Evolutionary conservation across 2,797 vertebrate genomes (phyloP).

Genomic region (Myotis daubentonii): DNA sequence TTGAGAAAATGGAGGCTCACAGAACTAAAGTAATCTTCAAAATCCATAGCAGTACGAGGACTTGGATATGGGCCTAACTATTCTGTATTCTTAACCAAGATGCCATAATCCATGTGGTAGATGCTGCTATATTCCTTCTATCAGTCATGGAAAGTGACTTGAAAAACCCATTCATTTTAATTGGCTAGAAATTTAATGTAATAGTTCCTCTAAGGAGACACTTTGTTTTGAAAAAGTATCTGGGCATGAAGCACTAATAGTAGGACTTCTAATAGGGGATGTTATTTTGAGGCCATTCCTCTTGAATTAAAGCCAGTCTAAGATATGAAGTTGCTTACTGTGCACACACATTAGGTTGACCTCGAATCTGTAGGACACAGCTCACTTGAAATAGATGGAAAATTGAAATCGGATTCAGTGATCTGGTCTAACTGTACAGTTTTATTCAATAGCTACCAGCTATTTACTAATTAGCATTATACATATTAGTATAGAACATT

Average conservation of each 20-base stretch:
- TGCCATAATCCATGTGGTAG: background rate
- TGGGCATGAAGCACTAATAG: background rate
- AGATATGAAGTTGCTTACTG: slow-evolving; percentile 14
- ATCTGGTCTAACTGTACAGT: background rate
- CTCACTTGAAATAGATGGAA: slow-evolving; percentile 24
- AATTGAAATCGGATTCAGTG: background rate
- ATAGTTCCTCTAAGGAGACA: background rate
- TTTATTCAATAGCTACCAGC: background rate
- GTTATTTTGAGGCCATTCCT: background rate
- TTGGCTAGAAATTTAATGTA: background rate
- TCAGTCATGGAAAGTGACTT: background rate
- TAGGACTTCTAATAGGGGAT: background rate
- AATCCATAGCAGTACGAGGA: background rate
- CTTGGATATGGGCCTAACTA: background rate
- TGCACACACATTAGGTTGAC: background rate
- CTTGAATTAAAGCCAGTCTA: background rate
- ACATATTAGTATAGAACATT: background rate
- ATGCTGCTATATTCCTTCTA: background rate
- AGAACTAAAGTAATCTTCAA: background rate
- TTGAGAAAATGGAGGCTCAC: background rate
- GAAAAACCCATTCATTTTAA: background rate
- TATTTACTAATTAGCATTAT: background rate
- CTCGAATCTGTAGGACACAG: background rate
- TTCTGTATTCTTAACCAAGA: background rate
- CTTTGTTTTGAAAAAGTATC: slow-evolving; percentile 35